These are phyloP conservation scores for Oscheius sp. DNA, from an alignment of 2,888 invertebrate species.

Conservation along the genomic window DNA sequence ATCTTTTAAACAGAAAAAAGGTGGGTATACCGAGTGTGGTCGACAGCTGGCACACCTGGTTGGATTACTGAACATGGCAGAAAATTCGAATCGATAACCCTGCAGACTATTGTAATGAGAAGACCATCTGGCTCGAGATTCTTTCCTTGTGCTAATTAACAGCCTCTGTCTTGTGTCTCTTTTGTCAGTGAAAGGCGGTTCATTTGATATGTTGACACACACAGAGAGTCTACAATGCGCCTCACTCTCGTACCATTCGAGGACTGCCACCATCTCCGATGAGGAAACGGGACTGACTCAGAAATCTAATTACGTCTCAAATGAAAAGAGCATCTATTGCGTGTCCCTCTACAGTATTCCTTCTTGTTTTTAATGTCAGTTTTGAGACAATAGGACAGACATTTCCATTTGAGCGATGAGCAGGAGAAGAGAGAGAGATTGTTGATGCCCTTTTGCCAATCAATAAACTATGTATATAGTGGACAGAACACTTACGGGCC, in stretches of 20 bases:
- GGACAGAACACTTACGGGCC: constrained; percentile 23
- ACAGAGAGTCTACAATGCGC: constrained; percentile 29
- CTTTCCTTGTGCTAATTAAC: not conserved
- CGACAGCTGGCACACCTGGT: not conserved
- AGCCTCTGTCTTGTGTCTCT: constrained; percentile 9
- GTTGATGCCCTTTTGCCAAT: constrained; percentile 16
- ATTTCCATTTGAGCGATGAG: not conserved
- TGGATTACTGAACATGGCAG: not conserved
- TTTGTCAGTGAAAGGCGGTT: constrained; percentile 35
- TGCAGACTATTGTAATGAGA: no score
- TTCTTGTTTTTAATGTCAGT: no score
- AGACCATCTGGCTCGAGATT: constrained; percentile 13
- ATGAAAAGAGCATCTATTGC: not conserved
- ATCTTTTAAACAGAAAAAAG: no score
- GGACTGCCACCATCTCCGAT: constrained; percentile 32
- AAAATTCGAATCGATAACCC: not conserved
- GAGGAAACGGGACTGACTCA: not conserved
- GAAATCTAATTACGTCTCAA: not conserved
- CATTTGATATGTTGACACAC: constrained; percentile 38
- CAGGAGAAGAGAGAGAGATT: constrained; percentile 20
- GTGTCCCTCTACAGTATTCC: not conserved
- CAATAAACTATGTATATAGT: constrained; percentile 26
- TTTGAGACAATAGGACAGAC: not conserved
- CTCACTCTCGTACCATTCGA: constrained; percentile 35
- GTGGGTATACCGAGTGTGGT: not conserved